Evolutionary conservation across 2,113 vertebrate species (phyloP), one percentile per base, ranked within the genome.

Genomic region (Rhadina sibilatrix): DNA sequence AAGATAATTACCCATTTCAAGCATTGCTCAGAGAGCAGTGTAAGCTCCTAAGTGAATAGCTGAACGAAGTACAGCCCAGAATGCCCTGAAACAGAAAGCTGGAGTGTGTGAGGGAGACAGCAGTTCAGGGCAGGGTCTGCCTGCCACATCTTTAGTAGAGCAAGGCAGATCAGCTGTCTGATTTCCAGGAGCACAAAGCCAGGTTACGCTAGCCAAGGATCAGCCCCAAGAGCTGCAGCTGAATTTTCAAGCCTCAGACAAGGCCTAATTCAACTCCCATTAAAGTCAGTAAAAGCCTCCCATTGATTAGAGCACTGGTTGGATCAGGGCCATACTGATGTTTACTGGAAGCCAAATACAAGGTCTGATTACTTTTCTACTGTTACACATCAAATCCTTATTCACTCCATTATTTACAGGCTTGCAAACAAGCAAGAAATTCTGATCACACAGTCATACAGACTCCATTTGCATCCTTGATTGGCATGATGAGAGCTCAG

Each of bases 391-490:
- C 89, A 92, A 76, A 90, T 97, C 79, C 69, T 96, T 88, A 92
- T 93, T 96, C 94, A 89, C 86, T 82, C 93, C 82, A 68, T 96
- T 93, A 93, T 93, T 97, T 96, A 75, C 35, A 1, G 88, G 82
- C 93, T 96, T 95, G 91, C 93, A 97, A 97, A 97, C 87, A 97
- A 94, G 90, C 93, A 97, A 61, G 95, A 96, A 94, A 97, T 97
- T 97, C 96, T 96, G 93, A 96, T 97, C 96, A 95, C 96, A 96
- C 90, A 97, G 95, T 96, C 88, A 91, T 82, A 94, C 69, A 94
- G 90, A 70, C 87, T 78, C 66, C 90, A 97, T 98, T 98, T 97
- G 87, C 95, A 97, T 97, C 92, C 93, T 83, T 97, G 97, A 97
- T 97, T 97, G 97, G 93, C 97, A 96, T 10, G 64, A 94, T 91